A percentile compares a stretch with the other conserved stretches of the same genome.
These are phyloP conservation scores for Sturnira hondurensis DNA, from an alignment of 2,113 vertebrate species.

Conservation along the genomic window DNA sequence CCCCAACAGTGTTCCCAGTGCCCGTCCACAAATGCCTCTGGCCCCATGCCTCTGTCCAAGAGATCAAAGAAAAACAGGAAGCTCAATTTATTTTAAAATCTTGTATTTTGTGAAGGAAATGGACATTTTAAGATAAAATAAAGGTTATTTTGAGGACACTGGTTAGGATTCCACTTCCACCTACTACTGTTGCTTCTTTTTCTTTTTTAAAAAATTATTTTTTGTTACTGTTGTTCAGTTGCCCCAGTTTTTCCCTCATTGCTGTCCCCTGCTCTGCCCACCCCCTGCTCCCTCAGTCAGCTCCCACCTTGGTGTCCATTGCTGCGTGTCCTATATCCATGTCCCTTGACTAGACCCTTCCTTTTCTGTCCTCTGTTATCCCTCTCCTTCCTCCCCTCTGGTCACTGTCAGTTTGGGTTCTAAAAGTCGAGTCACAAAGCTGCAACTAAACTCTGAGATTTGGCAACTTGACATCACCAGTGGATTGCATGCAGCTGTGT, in stretches of 20 bases:
- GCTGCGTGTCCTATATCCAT: too few species aligned
- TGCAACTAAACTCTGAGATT: neutral
- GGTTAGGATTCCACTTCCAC: neutral
- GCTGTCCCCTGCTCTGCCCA: too few species aligned
- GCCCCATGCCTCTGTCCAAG: neutral
- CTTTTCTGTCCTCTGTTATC: too few species aligned
- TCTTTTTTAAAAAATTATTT: too few species aligned
- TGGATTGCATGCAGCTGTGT: accelerated
- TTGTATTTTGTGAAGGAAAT: constrained; percentile 43
- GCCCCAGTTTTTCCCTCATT: too few species aligned
- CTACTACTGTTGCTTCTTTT: neutral
- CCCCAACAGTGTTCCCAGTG: neutral
- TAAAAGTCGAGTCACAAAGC: neutral
- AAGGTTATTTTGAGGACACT: neutral
- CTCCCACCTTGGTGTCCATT: too few species aligned
- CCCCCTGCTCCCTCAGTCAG: too few species aligned
- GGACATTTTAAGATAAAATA: neutral
- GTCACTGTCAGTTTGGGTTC: neutral
- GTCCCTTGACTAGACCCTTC: too few species aligned
- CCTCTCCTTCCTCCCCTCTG: too few species aligned
- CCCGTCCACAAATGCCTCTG: neutral
- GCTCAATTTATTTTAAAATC: neutral
- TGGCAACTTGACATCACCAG: neutral
- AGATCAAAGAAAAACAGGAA: constrained; percentile 27
- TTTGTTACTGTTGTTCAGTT: too few species aligned